Base-by-base conservation (phyloP, 2,888 invertebrate genomes). In the Escarpia spicata region DNA sequence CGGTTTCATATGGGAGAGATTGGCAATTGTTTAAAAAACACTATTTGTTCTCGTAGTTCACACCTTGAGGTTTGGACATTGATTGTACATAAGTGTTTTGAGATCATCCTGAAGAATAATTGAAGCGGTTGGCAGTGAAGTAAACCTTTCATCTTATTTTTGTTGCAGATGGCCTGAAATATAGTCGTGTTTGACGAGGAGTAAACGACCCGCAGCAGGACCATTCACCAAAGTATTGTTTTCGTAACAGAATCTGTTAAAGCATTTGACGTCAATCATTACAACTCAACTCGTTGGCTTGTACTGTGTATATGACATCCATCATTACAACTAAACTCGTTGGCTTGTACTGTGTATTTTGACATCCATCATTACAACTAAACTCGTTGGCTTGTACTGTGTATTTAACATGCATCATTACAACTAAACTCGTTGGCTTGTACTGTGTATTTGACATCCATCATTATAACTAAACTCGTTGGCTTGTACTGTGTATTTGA, bases 151-250 rank as follows among this genome's bases (percentile, higher is more conserved):
- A n/a, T 75, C 6, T 75, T 75, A 6, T 75, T 75, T 26, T 26
- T 75, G 75, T 75, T 75, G 75, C 75, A 75, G 75, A 75, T 75
- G 75, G 75, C 75, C 75, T 75, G 75, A 75, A 75, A 75, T 75
- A 75, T 75, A 75, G 75, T 75, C 75, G 75, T 75, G 75, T 75
- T 6, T 75, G 75, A 75, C 19, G 75, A 1, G 26, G 26, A 6
- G 6, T n/a, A 75, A 26, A 75, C 75, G 6, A n/a, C 0, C 26
- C 19, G 26, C 75, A 6, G 75, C 19, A 26, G 26, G n/a, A n/a
- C n/a, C 52, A 12, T 75, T 75, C 75, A 26, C 75, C 75, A 75
- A n/a, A 75, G n/a, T 75, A 6, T 75, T 26, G 26, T 75, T 75
- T n/a, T 75, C 75, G 19, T 75, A 75, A 75, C 75, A 6, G n/a